These are phyloP conservation scores for Trissoscelio sp. DNA, from an alignment of 2,888 invertebrate species.

Conservation along the genomic window DNA sequence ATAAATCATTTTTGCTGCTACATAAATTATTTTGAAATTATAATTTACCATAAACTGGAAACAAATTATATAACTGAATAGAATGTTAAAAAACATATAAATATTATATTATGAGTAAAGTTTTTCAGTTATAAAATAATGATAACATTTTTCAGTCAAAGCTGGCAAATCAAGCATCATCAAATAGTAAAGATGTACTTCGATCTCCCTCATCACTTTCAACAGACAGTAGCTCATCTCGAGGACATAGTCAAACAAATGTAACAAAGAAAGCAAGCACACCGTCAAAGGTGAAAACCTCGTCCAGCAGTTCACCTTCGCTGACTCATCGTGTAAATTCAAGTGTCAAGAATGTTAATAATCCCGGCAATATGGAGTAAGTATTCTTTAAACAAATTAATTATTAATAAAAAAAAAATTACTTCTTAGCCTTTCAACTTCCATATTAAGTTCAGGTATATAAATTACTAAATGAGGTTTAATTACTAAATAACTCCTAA, in stretches of 20 bases:
- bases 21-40: too few species aligned
- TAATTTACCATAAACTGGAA: conserved; percentile 6
- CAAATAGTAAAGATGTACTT: conserved; percentile 69
- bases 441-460: too few species aligned
- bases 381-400: too few species aligned
- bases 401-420: too few species aligned
- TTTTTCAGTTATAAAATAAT: too few species aligned
- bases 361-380: conserved; percentile 38
- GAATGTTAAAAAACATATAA: too few species aligned
- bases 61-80: too few species aligned
- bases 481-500: too few species aligned
- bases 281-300: conserved; percentile 73
- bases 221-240: conserved; percentile 70
- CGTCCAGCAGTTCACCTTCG: conserved; percentile 42
- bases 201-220: conserved; percentile 74
- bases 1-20: conserved; percentile 29
- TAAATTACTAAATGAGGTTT: too few species aligned
- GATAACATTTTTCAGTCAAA: conserved; percentile 21
- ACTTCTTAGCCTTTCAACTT: too few species aligned
- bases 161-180: conserved; percentile 27
- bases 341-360: conserved; percentile 44
- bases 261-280: conserved; percentile 71
- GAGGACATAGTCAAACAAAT: conserved; percentile 71
- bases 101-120: too few species aligned
- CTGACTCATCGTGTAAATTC: conserved; percentile 48